These are phyloP conservation scores for Pampusana beccarii DNA, from an alignment of 2,113 vertebrate species.

Conservation along the genomic window DNA sequence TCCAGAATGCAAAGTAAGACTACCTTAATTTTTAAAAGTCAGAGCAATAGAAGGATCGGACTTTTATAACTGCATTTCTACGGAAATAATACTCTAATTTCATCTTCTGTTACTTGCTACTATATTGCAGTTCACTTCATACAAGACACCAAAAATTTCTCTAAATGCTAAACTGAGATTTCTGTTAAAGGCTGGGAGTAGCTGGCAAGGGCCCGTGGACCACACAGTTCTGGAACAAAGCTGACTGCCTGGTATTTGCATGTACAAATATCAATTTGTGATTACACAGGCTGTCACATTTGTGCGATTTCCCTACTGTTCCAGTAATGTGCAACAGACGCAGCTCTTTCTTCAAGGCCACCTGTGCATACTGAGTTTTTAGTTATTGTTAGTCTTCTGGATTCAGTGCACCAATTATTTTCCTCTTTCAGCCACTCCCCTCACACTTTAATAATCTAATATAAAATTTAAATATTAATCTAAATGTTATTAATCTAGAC, in stretches of 20 bases:
- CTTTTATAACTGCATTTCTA: not conserved
- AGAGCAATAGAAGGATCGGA: not conserved
- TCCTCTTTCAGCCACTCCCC: not conserved
- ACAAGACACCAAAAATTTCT: not conserved
- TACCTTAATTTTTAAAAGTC: not conserved
- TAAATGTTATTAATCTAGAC: not conserved
- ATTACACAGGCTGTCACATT: not conserved
- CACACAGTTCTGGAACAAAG: not conserved
- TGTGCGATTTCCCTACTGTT: not conserved
- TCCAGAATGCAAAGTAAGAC: not conserved
- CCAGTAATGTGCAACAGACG: not conserved
- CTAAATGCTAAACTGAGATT: not conserved
- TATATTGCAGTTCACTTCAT: not conserved
- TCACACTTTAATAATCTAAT: not conserved
- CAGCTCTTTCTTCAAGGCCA: not conserved
- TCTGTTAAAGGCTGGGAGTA: not conserved
- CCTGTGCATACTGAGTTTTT: not conserved
- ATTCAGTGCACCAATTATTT: not conserved
- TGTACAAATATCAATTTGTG: not conserved
- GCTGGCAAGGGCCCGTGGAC: not conserved
- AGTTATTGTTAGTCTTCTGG: not conserved
- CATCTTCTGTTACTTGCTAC: not conserved
- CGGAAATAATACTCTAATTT: not conserved
- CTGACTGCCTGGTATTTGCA: not conserved
- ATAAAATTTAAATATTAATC: not conserved